Percentiles rank a stretch among this genome's conserved stretches.
These are phyloP conservation scores for Luehdorfia chinensis DNA, from an alignment of 1,140 invertebrate genomes.

Conservation along the genomic window DNA sequence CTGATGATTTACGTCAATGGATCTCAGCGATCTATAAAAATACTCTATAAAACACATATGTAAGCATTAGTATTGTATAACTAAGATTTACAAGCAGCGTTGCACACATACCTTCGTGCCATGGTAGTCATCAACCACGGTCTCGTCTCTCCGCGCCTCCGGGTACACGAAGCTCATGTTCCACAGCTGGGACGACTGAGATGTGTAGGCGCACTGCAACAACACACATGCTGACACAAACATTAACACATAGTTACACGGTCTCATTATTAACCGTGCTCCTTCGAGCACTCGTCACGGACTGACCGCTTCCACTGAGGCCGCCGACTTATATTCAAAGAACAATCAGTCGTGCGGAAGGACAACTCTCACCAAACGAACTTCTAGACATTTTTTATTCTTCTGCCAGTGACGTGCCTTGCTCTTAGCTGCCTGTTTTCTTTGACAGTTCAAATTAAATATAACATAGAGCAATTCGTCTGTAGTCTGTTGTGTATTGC, in stretches of 20 bases:
- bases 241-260: conserved; percentile 29
- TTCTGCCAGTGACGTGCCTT: neutral
- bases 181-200: conserved; percentile 29
- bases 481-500: too few species aligned
- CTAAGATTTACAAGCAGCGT: too few species aligned
- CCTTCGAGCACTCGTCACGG: conserved; percentile 24
- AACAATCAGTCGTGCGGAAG: conserved; percentile 22
- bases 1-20: too few species aligned
- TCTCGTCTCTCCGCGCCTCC: conserved; percentile 85
- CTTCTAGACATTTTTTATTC: conserved; percentile 12
- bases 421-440: conserved; percentile 1
- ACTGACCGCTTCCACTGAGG: conserved; percentile 35
- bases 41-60: too few species aligned
- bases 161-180: conserved; percentile 83
- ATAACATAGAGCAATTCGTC: too few species aligned
- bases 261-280: conserved; percentile 31
- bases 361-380: conserved; percentile 19
- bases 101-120: conserved; percentile 83
- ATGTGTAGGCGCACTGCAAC: conserved; percentile 57
- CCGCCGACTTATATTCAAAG: conserved; percentile 42
- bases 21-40: too few species aligned
- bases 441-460: too few species aligned
- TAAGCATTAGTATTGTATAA: too few species aligned
- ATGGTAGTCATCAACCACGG: conserved; percentile 88
- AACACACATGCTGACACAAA: conserved; percentile 42